Conservation (phyloP, 2,113 vertebrate genomes). For the Fukomys damarensis region DNA sequence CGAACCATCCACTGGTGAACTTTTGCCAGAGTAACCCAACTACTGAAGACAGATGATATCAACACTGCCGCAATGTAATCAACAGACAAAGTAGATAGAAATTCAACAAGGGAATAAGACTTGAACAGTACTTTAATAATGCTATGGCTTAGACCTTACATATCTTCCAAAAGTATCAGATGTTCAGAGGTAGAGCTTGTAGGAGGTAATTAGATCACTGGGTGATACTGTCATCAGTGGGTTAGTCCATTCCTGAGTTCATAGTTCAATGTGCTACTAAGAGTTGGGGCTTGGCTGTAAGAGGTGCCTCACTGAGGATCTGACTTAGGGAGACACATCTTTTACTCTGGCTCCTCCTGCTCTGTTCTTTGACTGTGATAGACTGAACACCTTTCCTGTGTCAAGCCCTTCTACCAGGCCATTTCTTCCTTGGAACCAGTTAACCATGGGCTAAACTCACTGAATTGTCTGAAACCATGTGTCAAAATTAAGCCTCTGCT, state of each 20-base stretch:
- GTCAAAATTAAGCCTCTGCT: background rate
- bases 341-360: background rate
- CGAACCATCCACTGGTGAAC: background rate
- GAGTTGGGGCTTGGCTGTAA: background rate
- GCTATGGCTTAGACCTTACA: background rate
- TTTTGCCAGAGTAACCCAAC: background rate
- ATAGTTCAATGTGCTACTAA: background rate
- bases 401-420: background rate
- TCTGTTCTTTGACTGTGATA: background rate
- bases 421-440: background rate
- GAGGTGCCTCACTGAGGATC: background rate
- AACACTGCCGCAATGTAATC: background rate
- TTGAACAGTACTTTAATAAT: background rate
- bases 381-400: background rate
- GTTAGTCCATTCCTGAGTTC: background rate
- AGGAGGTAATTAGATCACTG: background rate
- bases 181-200: background rate
- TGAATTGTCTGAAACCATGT: background rate
- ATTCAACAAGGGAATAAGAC: background rate
- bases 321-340: background rate
- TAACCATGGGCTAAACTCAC: background rate
- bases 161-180: background rate
- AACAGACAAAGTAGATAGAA: background rate
- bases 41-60: background rate
- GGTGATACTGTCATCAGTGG: background rate